Base-by-base conservation (phyloP, 1,140 invertebrate genomes). In the Sinonovacula constricta region DNA sequence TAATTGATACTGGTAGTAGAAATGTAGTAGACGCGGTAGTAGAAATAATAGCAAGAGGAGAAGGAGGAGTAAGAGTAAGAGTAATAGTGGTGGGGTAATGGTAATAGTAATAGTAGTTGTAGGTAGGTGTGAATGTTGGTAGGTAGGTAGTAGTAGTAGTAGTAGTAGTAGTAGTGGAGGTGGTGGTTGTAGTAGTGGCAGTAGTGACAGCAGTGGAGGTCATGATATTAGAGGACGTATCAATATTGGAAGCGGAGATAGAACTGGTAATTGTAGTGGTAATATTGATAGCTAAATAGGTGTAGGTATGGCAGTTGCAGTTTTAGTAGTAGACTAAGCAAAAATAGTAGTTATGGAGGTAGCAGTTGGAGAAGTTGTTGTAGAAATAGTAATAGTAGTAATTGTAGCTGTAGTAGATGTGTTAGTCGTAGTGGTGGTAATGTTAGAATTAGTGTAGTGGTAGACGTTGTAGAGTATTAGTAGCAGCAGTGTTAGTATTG, bases 331-430 rank as follows among this genome's bases (percentile, higher is more conserved):
- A 60, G 28, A 24, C 22, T n/a, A 24, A 60, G 57, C 30, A 60
- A 28, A 24, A 30, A 30, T 30, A 60, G 57, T 24, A 60, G 57
- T 24, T 24, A 28, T 60, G 30, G 57, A 24, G 30, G 28, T 24
- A 60, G 57, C 18, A 24, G 57, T 60, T 24, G 57, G 22, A 30
- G 28, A 26, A 60, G 57, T 24, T 24, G 57, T 60, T 24, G 57
- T 24, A 60, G 57, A 24, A 30, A 30, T 30, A 60, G 57, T 24
- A 60, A 28, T 60, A 60, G 57, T 60, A 60, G 57, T 60, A 30
- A 15, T 60, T 24, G 57, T 24, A 60, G 57, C 18, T 24, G 57
- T 60, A 60, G 57, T 60, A 53, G 51, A n/a, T n/a, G 51, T 53
- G 26, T 18, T 53, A 53, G 51, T 53, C n/a, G 51, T 53, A 53